Base-by-base conservation (phyloP, 2,113 vertebrate genomes). In the Callithrix jacchus region DNA sequence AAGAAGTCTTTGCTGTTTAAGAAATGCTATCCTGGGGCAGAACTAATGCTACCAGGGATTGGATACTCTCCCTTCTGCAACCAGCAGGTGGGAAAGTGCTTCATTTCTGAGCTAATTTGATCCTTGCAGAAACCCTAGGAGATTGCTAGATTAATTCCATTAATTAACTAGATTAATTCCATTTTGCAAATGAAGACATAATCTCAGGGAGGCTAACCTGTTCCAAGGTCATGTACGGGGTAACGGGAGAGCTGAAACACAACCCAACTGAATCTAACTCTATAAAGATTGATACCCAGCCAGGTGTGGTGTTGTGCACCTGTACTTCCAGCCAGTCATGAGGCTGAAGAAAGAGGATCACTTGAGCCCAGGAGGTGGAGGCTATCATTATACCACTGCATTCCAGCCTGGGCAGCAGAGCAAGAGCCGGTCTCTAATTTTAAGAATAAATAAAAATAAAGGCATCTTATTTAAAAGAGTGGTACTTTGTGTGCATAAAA, bases 41-140 rank as follows among this genome's bases (percentile, higher is more conserved):
- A 47, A 56, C 17, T 30, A 37, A 52, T 2, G 21, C n/a, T 45
- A 13, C 6, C 17, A 58, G 87, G 32, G 58, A 18, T 0, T 2
- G 32, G 35, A 23, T 1, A 2, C 9, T 32, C 32, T 8, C 49
- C 54, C 35, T 91, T 14, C 58, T 32, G 14, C 58, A 30, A 35
- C 5, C 27, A 94, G 49, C 42, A 45, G 52, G 68, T 68, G 35
- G 77, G 11, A 2, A 32, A 85, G 85, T 61, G 32, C 10, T 27
- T 81, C 79, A 76, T 86, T 61, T 73, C 18, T 80, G 40, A 80
- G 87, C 66, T 85, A 52, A 94, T 58, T 87, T 37, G 80, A 93
- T 81, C 80, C 68, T 81, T 77, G 70, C 17, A 11, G n/a, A 71
- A 84, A 35, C 32, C 54, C 64, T 42, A 45, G 54, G 89, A 86